A percentile compares a stretch with the other conserved stretches of the same genome.
These are phyloP conservation scores for Diadegma fenestrale DNA, from an alignment of 2,888 invertebrate species.

Conservation along the genomic window DNA sequence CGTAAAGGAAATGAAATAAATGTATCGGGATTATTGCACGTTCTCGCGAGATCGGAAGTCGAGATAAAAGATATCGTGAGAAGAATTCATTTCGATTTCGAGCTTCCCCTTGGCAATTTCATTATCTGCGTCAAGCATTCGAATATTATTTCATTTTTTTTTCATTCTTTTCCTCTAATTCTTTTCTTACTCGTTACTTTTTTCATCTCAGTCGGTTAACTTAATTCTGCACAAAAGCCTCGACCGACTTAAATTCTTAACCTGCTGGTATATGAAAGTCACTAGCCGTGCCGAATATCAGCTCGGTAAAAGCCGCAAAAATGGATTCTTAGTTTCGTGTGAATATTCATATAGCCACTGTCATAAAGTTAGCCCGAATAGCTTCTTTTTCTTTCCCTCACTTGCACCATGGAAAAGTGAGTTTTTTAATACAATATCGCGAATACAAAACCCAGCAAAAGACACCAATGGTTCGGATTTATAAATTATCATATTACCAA, in stretches of 20 bases:
- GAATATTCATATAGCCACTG: slow-evolving; percentile 62
- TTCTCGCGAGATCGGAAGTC: slow-evolving; percentile 54
- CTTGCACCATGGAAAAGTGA: neutral
- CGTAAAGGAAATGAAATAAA: slow-evolving; percentile 56
- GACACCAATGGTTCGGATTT: slow-evolving; percentile 41
- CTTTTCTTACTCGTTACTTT: slow-evolving; percentile 14
- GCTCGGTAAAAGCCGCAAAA: slow-evolving; percentile 17
- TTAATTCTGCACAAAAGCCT: slow-evolving; percentile 45
- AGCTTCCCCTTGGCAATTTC: slow-evolving; percentile 51
- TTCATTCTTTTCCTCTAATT: neutral
- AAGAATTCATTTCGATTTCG: slow-evolving; percentile 57
- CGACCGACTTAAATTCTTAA: slow-evolving; percentile 53
- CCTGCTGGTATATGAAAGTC: slow-evolving; percentile 25
- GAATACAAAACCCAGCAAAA: slow-evolving; percentile 19
- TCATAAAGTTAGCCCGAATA: slow-evolving; percentile 55
- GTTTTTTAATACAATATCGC: slow-evolving; percentile 35
- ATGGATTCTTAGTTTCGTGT: slow-evolving; percentile 58
- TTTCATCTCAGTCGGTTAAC: slow-evolving; percentile 27
- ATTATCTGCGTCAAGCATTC: slow-evolving; percentile 55
- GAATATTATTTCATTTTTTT: slow-evolving; percentile 18
- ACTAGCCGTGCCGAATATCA: slow-evolving; percentile 46
- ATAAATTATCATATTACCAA: slow-evolving; percentile 49
- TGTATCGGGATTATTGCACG: slow-evolving; percentile 60
- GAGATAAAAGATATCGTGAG: slow-evolving; percentile 56
- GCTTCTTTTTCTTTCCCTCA: neutral